Conservation (phyloP, 1,140 invertebrate species). For the Drosophila ohnishii region DNA sequence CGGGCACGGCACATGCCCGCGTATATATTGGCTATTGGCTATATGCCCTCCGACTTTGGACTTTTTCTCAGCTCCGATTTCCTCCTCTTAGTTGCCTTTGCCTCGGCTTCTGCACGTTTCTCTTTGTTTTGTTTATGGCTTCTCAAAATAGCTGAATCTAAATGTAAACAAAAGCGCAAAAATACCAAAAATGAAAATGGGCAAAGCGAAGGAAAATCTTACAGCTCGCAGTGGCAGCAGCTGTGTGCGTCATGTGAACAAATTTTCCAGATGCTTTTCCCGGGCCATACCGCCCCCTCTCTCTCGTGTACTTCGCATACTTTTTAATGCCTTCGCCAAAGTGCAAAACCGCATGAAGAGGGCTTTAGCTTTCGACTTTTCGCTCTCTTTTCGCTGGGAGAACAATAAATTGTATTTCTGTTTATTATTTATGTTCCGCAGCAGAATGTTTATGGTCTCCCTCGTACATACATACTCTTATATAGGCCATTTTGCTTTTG, state of each 20-base stretch:
- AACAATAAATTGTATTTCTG: constrained; percentile 64
- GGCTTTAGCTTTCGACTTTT: constrained; percentile 41
- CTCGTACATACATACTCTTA: background rate
- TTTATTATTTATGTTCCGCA: constrained; percentile 69
- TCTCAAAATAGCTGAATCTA: constrained; percentile 75
- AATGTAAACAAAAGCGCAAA: constrained; percentile 79
- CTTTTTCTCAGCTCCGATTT: constrained; percentile 29
- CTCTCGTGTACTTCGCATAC: constrained; percentile 56
- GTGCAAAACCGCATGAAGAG: constrained; percentile 75
- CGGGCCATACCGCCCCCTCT: background rate
- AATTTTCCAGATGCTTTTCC: constrained; percentile 71
- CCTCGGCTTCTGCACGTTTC: constrained; percentile 59
- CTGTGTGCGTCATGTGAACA: constrained; percentile 76
- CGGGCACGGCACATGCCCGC: background rate
- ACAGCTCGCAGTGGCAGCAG: constrained; percentile 52
- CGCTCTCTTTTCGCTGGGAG: constrained; percentile 18
- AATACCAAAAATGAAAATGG: constrained; percentile 41
- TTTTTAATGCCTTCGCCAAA: constrained; percentile 71
- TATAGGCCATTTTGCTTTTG: constrained; percentile 21
- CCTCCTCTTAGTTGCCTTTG: constrained; percentile 1
- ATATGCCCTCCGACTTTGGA: constrained; percentile 61
- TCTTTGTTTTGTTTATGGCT: constrained; percentile 78
- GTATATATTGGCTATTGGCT: constrained; percentile 34
- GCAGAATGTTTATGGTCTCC: constrained; percentile 49
- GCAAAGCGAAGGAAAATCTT: constrained; percentile 39